phyloP scores from a whole-genome alignment of 2,797 vertebrate species.

The Acanthurus leucopareius region DNA sequence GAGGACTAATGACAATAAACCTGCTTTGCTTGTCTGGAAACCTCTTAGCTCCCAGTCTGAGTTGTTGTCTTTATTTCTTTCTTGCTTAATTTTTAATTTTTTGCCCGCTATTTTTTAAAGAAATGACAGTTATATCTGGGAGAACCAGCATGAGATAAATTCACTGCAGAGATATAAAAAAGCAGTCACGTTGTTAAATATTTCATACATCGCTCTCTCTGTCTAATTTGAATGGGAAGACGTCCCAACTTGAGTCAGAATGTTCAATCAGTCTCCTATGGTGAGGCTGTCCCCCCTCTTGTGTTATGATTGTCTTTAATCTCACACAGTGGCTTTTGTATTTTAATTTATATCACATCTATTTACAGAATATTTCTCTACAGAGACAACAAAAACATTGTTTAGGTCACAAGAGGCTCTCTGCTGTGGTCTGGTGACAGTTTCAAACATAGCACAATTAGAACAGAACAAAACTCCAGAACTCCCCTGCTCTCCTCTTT shows the following conservation, averaged over 20 bases:
- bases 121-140: background rate
- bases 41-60: background rate
- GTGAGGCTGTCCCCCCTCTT: constrained; percentile 4
- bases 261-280: constrained; percentile 37
- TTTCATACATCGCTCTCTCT: constrained; percentile 15
- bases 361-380: constrained; percentile 43
- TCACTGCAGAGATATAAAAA: background rate
- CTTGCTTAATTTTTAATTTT: background rate
- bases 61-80: background rate
- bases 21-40: constrained; percentile 17
- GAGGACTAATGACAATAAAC: constrained; percentile 54
- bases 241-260: constrained; percentile 38
- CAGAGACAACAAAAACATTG: constrained; percentile 45
- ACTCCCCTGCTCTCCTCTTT: constrained; percentile 17
- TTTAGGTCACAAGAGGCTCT: constrained; percentile 41
- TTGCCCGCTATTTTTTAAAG: background rate
- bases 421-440: constrained; percentile 41
- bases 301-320: constrained; percentile 33
- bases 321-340: constrained; percentile 32
- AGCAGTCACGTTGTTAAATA: constrained; percentile 12
- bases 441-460: constrained; percentile 56
- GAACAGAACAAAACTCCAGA: constrained; percentile 46
- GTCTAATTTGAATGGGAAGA: constrained; percentile 28
- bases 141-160: background rate
- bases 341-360: constrained; percentile 45